Conservation (phyloP, 2,113 vertebrate species). For the Triplophysa rosa region DNA sequence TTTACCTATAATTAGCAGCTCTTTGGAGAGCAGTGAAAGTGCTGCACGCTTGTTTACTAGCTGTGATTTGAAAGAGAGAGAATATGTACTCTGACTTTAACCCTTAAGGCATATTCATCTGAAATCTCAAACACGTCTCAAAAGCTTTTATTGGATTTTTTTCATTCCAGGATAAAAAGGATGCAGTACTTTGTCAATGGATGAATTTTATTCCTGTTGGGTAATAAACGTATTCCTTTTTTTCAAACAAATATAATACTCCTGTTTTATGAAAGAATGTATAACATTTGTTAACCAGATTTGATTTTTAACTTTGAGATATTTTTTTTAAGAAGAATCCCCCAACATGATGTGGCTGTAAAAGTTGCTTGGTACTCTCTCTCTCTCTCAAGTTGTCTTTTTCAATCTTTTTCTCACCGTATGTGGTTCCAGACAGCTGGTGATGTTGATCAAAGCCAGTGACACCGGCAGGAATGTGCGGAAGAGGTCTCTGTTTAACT, state of each 20-base stretch:
- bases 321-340: too few species aligned
- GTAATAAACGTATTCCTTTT: too few species aligned
- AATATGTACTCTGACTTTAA: neutral
- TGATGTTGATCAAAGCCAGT: conserved; percentile 41
- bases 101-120: neutral
- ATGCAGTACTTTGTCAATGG: neutral
- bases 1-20: conserved; percentile 34
- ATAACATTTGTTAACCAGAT: too few species aligned
- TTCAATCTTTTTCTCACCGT: neutral
- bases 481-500: conserved; percentile 18
- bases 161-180: neutral
- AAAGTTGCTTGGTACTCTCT: neutral
- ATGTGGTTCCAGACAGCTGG: conserved; percentile 9
- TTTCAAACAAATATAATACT: too few species aligned
- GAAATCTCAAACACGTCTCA: neutral
- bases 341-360: too few species aligned
- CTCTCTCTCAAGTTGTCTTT: neutral
- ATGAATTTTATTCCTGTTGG: neutral
- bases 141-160: neutral
- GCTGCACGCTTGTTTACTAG: neutral
- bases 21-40: conserved; percentile 7
- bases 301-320: too few species aligned
- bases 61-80: conserved; percentile 12
- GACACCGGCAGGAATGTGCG: conserved; percentile 34
- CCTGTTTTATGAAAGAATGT: too few species aligned